phyloP scores from a whole-genome alignment of 2,797 vertebrate species.

The Neoniphon sammara region DNA sequence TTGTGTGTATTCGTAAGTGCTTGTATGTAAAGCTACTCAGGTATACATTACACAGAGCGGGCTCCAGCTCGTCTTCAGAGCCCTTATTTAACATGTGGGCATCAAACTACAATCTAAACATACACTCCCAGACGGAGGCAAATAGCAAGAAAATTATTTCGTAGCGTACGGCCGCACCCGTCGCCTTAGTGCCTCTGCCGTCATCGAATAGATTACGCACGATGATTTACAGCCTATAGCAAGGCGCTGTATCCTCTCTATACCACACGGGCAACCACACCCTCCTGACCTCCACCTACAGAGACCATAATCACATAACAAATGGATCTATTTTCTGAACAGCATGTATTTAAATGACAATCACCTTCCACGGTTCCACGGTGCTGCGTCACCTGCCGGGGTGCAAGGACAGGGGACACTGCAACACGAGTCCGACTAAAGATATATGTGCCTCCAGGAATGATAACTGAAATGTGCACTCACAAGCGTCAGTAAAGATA shows the following conservation, averaged over 20 bases:
- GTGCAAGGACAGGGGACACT: slow-evolving; percentile 55
- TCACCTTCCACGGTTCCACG: slow-evolving; percentile 40
- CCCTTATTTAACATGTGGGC: slow-evolving; percentile 56
- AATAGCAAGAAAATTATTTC: slow-evolving; percentile 62
- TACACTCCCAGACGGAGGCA: slow-evolving; percentile 35
- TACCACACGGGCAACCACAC: slow-evolving; percentile 42
- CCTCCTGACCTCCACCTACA: slow-evolving; percentile 47
- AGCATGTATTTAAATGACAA: slow-evolving; percentile 58
- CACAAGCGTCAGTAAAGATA: slow-evolving; percentile 70
- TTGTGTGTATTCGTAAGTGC: slow-evolving; percentile 31
- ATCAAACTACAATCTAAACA: slow-evolving; percentile 69
- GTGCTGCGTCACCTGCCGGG: slow-evolving; percentile 73
- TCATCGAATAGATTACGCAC: slow-evolving; percentile 61
- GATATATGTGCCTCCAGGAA: slow-evolving; percentile 70
- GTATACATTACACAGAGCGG: slow-evolving; percentile 62
- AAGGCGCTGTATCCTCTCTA: slow-evolving; percentile 19
- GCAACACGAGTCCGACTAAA: slow-evolving; percentile 50
- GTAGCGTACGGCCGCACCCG: slow-evolving; percentile 50
- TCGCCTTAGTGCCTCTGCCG: slow-evolving; percentile 28
- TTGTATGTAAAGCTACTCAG: slow-evolving; percentile 51
- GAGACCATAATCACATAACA: slow-evolving; percentile 57
- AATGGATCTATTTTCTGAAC: slow-evolving; percentile 62
- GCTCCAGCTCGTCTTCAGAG: slow-evolving; percentile 43
- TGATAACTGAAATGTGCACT: slow-evolving; percentile 76
- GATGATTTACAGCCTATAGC: slow-evolving; percentile 68